These are phyloP conservation scores for Mechanitis messenoides DNA, from an alignment of 2,888 invertebrate genomes.

Conservation along the genomic window DNA sequence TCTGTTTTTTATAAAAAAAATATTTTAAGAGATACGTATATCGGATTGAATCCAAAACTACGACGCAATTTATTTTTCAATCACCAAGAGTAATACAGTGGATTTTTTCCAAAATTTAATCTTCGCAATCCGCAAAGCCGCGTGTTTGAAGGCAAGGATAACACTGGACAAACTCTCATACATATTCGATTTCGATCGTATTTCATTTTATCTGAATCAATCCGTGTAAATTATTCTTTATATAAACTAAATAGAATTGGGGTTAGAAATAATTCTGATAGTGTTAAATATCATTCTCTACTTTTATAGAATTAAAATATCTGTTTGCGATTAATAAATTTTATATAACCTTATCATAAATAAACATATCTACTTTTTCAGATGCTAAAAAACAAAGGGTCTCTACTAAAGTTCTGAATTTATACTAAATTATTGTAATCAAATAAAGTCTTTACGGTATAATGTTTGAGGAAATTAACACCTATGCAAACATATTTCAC, in stretches of 20 bases:
- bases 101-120: slow-evolving; percentile 26
- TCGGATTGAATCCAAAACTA: slow-evolving; percentile 23
- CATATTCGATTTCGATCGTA: slow-evolving; percentile 8
- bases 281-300: too few relatives aligned
- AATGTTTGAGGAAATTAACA: too few relatives aligned
- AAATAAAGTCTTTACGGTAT: too few relatives aligned
- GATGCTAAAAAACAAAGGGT: too few relatives aligned
- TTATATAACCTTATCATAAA: too few relatives aligned
- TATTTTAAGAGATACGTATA: slow-evolving; percentile 5
- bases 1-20: background rate
- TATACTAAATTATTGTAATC: too few relatives aligned
- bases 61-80: slow-evolving; percentile 34
- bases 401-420: too few relatives aligned
- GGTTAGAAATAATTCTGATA: too few relatives aligned
- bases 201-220: slow-evolving; percentile 3
- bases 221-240: background rate
- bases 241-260: background rate
- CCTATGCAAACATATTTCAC: too few relatives aligned
- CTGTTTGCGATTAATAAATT: too few relatives aligned
- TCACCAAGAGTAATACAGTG: slow-evolving; percentile 23
- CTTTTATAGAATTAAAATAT: too few relatives aligned
- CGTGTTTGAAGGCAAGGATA: slow-evolving; percentile 21
- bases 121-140: slow-evolving; percentile 25
- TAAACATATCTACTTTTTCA: too few relatives aligned
- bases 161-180: slow-evolving; percentile 18